Base-by-base conservation (phyloP, 2,888 invertebrate genomes). In the Cybosia mesomella region DNA sequence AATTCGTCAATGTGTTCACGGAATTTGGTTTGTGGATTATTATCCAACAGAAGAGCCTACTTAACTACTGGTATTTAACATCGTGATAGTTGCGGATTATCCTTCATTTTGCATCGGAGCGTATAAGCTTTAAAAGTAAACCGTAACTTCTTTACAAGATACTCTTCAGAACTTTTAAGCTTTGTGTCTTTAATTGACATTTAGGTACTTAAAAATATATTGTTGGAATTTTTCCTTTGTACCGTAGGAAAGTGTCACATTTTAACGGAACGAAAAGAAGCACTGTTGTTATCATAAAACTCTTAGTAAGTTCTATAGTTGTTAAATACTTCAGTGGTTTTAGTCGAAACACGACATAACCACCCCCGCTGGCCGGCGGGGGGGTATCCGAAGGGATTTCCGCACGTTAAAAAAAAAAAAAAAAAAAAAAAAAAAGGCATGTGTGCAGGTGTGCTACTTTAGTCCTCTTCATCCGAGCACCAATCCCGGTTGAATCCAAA, bases 11-110 rank as follows among this genome's bases (percentile, higher is more conserved):
- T n/a, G 9, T 49, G 49, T 49, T 49, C n/a, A 49, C 49, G 49
- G 49, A n/a, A 49, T 49, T 49, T n/a, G 0, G n/a, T 49, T 49
- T 8, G 18, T 49, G n/a, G 9, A 18, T 49, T 49, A 49, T 49
- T 49, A 49, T 55, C 69, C 58, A 75, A 18, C n/a, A 49, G 8
- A 49, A 49, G 49, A n/a, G 49, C n/a, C 49, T 49, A 49, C n/a
- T 49, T 43, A n/a, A 24, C 62, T 32, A 49, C 49, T 49, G 49
- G 49, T 49, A 49, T 18, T 43, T 15, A 39, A 13, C 39, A 18
- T 49, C n/a, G n/a, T 49, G 18, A 49, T n/a, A 49, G 49, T 18
- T n/a, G n/a, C 18, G 49, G 49, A 49, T 49, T 49, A 49, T 49
- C 49, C 49, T 49, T 49, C 49, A 49, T 49, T 49, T 49, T 49